Evolutionary conservation across 1,140 invertebrate genomes (phyloP).

Genomic region (Adoxophyes honmai): DNA sequence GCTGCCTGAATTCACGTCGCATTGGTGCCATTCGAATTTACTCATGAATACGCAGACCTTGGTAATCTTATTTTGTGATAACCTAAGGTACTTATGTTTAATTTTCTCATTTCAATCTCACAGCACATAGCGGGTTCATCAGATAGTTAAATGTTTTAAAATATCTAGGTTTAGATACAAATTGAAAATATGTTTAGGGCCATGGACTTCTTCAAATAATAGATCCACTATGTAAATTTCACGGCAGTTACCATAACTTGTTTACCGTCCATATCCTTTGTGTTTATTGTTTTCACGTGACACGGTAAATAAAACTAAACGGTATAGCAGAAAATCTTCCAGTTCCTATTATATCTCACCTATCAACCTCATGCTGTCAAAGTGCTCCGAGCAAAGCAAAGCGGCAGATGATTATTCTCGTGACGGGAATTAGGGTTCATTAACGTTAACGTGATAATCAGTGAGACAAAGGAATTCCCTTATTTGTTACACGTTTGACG

Average conservation of each 20-base stretch:
- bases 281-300: conserved; percentile 43
- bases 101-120: no score
- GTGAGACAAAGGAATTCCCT: conserved; percentile 28
- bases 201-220: conserved; percentile 19
- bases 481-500: conserved; percentile 19
- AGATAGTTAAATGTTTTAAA: background rate
- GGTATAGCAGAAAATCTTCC: conserved; percentile 26
- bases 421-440: conserved; percentile 20
- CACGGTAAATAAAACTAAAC: conserved; percentile 34
- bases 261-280: conserved; percentile 21
- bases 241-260: conserved; percentile 29
- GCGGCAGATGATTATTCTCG: conserved; percentile 11
- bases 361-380: background rate
- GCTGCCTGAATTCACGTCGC: conserved; percentile 1
- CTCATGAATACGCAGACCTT: background rate
- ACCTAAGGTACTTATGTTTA: no score
- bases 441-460: conserved; percentile 32
- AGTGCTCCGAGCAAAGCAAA: background rate
- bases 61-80: no score
- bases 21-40: background rate
- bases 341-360: conserved; percentile 20
- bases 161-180: no score
- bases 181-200: conserved; percentile 9
- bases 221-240: conserved; percentile 25
- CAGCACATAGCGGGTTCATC: background rate